A percentile compares a stretch with the other conserved stretches of the same genome.
Evolutionary conservation across 2,113 vertebrate genomes (phyloP).

Genomic region (cat (Felis catus)): F.catus_Fca126_mat1.0 CM031419.1:10539501-10540000

Average conservation of each 20-base stretch:
- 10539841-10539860: no score
- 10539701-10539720: no score
- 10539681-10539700: no score
- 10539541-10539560: not conserved
- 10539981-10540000: not conserved
- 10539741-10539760: no score
- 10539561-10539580: no score
- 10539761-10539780: no score
- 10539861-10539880: not conserved
- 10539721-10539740: no score
- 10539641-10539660: not conserved
- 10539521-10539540: not conserved
- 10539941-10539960: not conserved
- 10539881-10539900: not conserved
- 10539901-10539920: not conserved
- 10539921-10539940: not conserved
- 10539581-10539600: not conserved
- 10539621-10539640: not conserved
- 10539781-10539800: no score
- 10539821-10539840: no score
- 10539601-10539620: not conserved
- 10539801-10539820: no score
- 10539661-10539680: not conserved
- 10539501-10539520: not conserved
- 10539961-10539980: not conserved